phyloP scores from a whole-genome alignment of 2,797 vertebrate species.

The Florisuga fusca region DNA sequence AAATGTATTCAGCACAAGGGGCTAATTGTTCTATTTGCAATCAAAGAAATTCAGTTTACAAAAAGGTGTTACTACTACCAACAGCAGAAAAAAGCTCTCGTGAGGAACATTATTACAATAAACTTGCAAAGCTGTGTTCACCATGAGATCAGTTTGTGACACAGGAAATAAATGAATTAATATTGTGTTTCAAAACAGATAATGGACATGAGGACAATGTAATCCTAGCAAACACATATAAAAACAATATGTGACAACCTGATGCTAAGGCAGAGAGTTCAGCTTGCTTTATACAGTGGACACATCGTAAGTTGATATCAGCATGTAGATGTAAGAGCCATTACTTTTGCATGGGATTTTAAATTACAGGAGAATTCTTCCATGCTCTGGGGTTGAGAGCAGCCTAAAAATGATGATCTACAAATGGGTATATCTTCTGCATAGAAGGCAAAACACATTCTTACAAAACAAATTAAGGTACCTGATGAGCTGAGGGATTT shows the following conservation, averaged over 20 bases:
- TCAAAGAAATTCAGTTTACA: neutral
- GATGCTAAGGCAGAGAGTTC: neutral
- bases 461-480: neutral
- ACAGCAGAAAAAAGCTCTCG: conserved; percentile 17
- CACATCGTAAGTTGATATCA: neutral
- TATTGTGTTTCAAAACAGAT: conserved; percentile 27
- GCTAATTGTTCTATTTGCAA: neutral
- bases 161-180: conserved; percentile 52
- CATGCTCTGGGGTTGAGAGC: neutral
- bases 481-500: conserved; percentile 18
- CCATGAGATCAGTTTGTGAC: conserved; percentile 47
- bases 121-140: conserved; percentile 22
- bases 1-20: neutral
- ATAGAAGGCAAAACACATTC: neutral
- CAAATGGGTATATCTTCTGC: neutral
- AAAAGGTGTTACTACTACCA: conserved; percentile 4
- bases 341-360: neutral
- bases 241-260: conserved; percentile 21
- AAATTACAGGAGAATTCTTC: conserved; percentile 8
- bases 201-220: conserved; percentile 14
- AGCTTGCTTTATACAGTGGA: neutral
- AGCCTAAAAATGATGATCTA: neutral
- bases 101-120: conserved; percentile 19
- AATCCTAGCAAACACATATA: conserved; percentile 17
- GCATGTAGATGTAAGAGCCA: neutral